Conservation (phyloP, 2,888 invertebrate species). For the Autographa gamma region DNA sequence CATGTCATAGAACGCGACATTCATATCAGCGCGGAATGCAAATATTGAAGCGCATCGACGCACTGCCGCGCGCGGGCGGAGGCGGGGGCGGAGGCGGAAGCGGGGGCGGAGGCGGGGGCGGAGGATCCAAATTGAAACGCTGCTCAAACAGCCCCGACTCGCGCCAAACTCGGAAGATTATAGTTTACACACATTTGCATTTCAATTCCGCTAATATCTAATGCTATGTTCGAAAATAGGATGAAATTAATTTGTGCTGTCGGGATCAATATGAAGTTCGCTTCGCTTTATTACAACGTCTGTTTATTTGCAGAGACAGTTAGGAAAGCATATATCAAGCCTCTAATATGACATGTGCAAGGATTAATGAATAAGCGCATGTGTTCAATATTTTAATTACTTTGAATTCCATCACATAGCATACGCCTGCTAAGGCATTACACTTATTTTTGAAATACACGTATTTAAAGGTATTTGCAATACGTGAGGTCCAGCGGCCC, state of each 20-base stretch:
- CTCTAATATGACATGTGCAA: too few species aligned
- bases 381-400: too few species aligned
- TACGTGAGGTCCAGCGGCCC: neutral
- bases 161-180: conserved; percentile 6
- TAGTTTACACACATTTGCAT: conserved; percentile 15
- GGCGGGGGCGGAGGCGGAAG: neutral
- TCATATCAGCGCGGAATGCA: conserved; percentile 51
- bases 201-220: conserved; percentile 29
- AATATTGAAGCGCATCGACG: conserved; percentile 43
- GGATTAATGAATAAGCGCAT: too few species aligned
- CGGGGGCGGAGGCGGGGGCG: neutral
- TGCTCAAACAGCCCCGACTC: conserved; percentile 29
- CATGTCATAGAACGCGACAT: conserved; percentile 45
- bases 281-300: conserved; percentile 13
- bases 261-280: conserved; percentile 19
- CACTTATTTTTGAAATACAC: neutral
- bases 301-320: conserved; percentile 7
- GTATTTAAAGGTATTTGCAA: conserved; percentile 8
- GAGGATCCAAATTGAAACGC: conserved; percentile 22
- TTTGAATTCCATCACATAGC: too few species aligned
- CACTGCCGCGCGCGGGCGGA: conserved; percentile 9
- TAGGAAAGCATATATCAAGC: neutral
- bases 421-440: too few species aligned
- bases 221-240: conserved; percentile 19
- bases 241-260: conserved; percentile 37